Evolutionary conservation across 2,113 vertebrate species (phyloP), one percentile per base, ranked within the genome.

Genomic region (Spea bombifrons): DNA sequence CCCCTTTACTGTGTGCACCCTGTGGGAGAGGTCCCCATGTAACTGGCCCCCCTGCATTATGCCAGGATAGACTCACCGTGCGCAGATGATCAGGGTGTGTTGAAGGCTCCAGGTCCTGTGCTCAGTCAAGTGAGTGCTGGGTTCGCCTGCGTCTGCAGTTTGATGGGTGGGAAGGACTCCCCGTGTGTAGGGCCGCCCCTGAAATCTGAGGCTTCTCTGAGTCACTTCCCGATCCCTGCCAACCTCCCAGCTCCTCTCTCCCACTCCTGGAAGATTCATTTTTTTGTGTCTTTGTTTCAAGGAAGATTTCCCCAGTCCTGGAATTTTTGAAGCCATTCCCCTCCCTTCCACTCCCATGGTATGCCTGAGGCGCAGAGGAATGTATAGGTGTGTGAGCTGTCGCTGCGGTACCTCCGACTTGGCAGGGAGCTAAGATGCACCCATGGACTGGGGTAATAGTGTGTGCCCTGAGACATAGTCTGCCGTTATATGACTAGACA

Each of bases 151-250:
- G 13, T 43, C 66, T 67, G 43, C n/a, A 17, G 61, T 64, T 30
- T 76, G 74, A 57, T 13, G 10, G 74, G 9, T 15, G 4, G 61
- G 5, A 52, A 17, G 61, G 45, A 50, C 30, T 61, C n/a, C 30
- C 64, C 15, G 3, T 63, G 6, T 53, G 15, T 3, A 10, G 74
- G 17, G 5, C 43, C 74, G 13, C 49, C 73, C 75, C 50, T 69
- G 66, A 46, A 76, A 76, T 30, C 3, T 48, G 75, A 76, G 4
- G 50, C 65, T 16, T 8, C 69, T 9, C 17, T 74, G 57, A 73
- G 10, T 73, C 50, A 55, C 52, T 53, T 13, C 48, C 49, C 44
- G 3, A n/a, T 9, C 15, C 9, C 70, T 72, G 10, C 13, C 55
- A 5, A 7, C 7, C 53, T n/a, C 63, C 68, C 13, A 5, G 0